phyloP scores from a whole-genome alignment of 2,888 invertebrate genomes.

The Lutraria lutraria region DNA sequence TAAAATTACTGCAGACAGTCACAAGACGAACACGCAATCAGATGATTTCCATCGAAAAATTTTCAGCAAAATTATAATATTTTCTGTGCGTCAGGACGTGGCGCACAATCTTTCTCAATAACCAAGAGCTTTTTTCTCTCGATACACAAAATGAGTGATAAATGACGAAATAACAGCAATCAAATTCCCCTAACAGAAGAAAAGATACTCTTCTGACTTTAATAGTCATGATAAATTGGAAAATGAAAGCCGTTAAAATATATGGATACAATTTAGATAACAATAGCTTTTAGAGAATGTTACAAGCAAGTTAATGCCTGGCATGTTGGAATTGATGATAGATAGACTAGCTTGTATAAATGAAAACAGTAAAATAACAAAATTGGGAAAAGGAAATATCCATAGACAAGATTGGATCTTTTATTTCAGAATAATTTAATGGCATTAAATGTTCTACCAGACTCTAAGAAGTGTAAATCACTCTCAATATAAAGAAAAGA shows the following conservation, averaged over 20 bases:
- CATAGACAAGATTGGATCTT: too few species aligned
- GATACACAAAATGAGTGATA: constrained; percentile 22
- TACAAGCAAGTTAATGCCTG: not conserved
- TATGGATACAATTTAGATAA: constrained; percentile 19
- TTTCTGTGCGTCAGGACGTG: not conserved
- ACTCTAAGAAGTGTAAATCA: too few species aligned
- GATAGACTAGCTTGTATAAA: not conserved
- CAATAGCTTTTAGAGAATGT: not conserved
- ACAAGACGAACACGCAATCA: constrained; percentile 28
- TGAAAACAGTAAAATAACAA: not conserved
- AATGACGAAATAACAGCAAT: constrained; percentile 23
- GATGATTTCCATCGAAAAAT: constrained; percentile 27
- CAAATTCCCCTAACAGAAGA: not conserved
- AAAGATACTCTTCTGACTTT: not conserved
- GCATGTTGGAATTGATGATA: not conserved
- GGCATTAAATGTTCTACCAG: too few species aligned
- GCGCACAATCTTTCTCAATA: not conserved
- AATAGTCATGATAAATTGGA: constrained; percentile 9
- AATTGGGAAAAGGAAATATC: too few species aligned
- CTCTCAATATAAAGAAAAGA: too few species aligned
- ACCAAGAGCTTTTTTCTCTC: not conserved
- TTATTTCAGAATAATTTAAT: too few species aligned
- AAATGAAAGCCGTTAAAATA: not conserved
- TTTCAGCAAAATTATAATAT: constrained; percentile 27
- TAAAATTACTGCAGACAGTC: not conserved